phyloP scores from a whole-genome alignment of 2,888 invertebrate species.

The Pyrochroa serraticornis region DNA sequence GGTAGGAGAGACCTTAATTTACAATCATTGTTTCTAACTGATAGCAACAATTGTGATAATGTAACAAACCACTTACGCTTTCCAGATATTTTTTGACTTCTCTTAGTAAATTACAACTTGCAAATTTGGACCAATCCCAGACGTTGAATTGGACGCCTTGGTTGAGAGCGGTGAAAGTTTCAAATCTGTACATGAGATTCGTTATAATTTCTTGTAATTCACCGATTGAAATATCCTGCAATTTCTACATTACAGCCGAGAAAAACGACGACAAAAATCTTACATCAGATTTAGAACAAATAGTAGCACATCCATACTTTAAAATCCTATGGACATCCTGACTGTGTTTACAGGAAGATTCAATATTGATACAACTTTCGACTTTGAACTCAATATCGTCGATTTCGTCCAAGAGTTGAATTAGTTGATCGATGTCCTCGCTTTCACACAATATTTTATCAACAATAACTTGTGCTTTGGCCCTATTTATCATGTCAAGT shows the following conservation, averaged over 20 bases:
- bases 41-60: slow-evolving; percentile 4
- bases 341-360: slow-evolving; percentile 2
- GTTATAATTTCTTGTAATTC: not conserved
- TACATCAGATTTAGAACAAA: slow-evolving; percentile 3
- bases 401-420: slow-evolving; percentile 56
- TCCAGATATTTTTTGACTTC: slow-evolving; percentile 53
- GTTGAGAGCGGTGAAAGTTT: slow-evolving; percentile 52
- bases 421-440: slow-evolving; percentile 52
- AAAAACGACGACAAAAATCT: not conserved
- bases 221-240: not conserved
- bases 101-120: slow-evolving; percentile 52
- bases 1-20: too few relatives aligned
- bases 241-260: not conserved
- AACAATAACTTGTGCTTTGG: slow-evolving; percentile 55
- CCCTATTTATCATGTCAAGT: slow-evolving; percentile 51
- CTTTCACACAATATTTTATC: slow-evolving; percentile 43
- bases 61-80: slow-evolving; percentile 47
- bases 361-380: slow-evolving; percentile 52
- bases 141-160: slow-evolving; percentile 38
- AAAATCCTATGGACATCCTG: slow-evolving; percentile 42
- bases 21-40: too few relatives aligned
- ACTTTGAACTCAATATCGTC: slow-evolving; percentile 57
- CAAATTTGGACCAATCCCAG: slow-evolving; percentile 58
- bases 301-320: slow-evolving; percentile 36
- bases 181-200: slow-evolving; percentile 49